Evolutionary conservation across 2,888 invertebrate genomes (phyloP).

Genomic region (Drosophila buzzatii): DNA sequence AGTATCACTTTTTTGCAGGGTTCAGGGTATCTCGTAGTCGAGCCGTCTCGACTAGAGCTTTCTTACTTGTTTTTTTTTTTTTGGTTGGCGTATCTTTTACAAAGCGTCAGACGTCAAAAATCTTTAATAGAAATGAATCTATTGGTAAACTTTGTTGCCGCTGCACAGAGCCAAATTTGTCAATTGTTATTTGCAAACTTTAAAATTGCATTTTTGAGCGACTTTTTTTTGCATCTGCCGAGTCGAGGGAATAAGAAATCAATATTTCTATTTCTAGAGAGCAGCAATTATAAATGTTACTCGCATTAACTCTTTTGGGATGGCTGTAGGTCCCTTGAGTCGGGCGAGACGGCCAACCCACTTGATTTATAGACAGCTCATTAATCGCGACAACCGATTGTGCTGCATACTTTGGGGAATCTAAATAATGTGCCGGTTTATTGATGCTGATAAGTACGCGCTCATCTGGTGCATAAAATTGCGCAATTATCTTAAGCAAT

Average conservation of each 20-base stretch:
- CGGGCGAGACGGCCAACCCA: constrained; percentile 7
- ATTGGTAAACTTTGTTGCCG: constrained; percentile 4
- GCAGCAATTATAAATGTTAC: constrained; percentile 2
- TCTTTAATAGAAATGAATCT: no score
- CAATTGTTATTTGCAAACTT: constrained; percentile 9
- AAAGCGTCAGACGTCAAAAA: not conserved
- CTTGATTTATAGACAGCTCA: constrained; percentile 62
- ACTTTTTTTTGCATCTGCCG: not conserved
- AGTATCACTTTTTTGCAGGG: no score
- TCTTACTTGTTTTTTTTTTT: no score
- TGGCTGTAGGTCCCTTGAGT: not conserved
- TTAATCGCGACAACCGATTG: constrained; percentile 57
- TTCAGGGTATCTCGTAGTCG: no score
- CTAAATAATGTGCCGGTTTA: constrained; percentile 14
- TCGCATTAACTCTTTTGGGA: constrained; percentile 14
- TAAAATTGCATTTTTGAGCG: constrained; percentile 12
- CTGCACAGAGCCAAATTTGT: constrained; percentile 1
- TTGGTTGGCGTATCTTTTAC: not conserved
- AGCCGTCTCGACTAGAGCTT: no score
- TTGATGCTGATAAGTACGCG: constrained; percentile 63
- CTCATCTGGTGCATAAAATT: constrained; percentile 55
- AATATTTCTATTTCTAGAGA: constrained; percentile 19
- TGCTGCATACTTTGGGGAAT: constrained; percentile 59
- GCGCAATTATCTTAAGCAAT: constrained; percentile 59
- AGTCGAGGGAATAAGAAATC: constrained; percentile 4